Conservation (phyloP, 2,113 vertebrate species). For the Percopsis transmontana region DNA sequence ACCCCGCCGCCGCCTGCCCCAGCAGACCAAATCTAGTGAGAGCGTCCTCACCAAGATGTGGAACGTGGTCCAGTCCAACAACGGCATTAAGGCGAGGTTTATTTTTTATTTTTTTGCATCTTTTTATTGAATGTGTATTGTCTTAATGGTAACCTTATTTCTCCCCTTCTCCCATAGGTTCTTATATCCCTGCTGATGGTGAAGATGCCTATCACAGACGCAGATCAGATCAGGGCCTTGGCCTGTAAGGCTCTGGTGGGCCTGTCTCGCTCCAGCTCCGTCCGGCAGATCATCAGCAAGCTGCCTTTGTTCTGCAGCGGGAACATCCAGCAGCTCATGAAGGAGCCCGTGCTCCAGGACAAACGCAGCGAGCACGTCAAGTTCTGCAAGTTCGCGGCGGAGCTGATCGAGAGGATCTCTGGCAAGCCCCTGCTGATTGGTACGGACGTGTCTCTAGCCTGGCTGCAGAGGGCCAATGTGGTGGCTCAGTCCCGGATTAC, state of each 20-base stretch:
- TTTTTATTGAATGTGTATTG: neutral
- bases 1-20: conserved; percentile 89
- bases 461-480: conserved; percentile 93
- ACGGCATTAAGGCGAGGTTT: conserved; percentile 88
- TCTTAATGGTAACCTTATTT: neutral
- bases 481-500: conserved; percentile 97
- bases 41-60: conserved; percentile 96
- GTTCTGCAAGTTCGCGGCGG: conserved; percentile 95
- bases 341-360: conserved; percentile 97
- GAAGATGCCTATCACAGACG: conserved; percentile 98
- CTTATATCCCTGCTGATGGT: conserved; percentile 92
- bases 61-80: conserved; percentile 98
- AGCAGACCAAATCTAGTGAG: conserved; percentile 88
- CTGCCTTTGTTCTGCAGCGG: conserved; percentile 96
- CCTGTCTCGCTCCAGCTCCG: conserved; percentile 89
- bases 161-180: conserved; percentile 62
- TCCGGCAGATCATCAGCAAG: conserved; percentile 98
- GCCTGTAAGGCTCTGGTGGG: conserved; percentile 96
- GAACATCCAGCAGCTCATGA: conserved; percentile 99
- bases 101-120: neutral
- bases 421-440: conserved; percentile 94
- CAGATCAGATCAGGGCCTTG: conserved; percentile 93
- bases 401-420: conserved; percentile 95
- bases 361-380: conserved; percentile 97
- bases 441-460: conserved; percentile 93